Base-by-base conservation (phyloP, 2,888 invertebrate genomes). In the Drosophila mulleri region DNA sequence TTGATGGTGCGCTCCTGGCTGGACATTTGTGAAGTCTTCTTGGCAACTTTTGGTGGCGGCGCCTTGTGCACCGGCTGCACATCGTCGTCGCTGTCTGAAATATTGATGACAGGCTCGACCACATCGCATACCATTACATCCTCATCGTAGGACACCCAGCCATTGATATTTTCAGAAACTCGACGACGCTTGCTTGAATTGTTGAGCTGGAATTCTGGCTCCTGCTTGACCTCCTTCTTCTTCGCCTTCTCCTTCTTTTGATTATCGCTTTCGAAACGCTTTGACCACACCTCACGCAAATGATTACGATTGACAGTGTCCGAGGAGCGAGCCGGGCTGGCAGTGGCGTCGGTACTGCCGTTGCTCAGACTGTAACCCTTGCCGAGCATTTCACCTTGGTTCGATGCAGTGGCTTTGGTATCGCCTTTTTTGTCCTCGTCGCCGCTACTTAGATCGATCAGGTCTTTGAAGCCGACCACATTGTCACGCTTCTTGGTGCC, bases 261-360 rank as follows among this genome's bases (percentile, higher is more conserved):
- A n/a, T 23, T 7, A 7, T 3, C 18, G 9, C 44, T 60, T 3
- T 42, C 77, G 62, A 90, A 92, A 18, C 90, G 88, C 29, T 90
- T 90, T 0, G 88, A 67, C 90, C 92, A 91, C 7, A 91, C 35
- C 5, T 91, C 79, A 14, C 93, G 91, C 20, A 92, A 64, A 66
- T 90, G 84, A 18, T 83, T 70, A 3, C 78, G 83, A 71, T 90
- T 83, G 2, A 84, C 84, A 41, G 50, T 52, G 11, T 68, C 45
- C 3, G 66, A 48, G 12, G 35, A 23, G 8, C 61, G 44, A 12
- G 16, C 32, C 12, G 66, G 16, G 3, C 39, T 67, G 12, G 12
- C 14, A 0, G 2, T 16, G 48, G 1, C 11, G 8, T 39, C 29
- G 2, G 14, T 18, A 2, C 5, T 26, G 26, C 37, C 14, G 5